phyloP scores from a whole-genome alignment of 92 coral and sea anemone genomes.

The Porites rus region DNA sequence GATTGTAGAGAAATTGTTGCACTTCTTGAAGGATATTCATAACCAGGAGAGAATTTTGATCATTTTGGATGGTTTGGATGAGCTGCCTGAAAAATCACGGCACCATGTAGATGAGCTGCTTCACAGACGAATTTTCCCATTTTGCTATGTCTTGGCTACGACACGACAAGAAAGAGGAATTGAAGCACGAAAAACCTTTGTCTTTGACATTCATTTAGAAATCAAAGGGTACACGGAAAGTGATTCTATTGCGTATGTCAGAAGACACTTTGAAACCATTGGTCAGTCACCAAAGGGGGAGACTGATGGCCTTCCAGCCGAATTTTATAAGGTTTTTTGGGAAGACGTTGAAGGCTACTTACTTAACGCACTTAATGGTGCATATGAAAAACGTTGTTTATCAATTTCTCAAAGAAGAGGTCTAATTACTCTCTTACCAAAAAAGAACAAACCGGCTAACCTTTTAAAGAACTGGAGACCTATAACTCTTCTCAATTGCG shows the following conservation, averaged over 20 bases:
- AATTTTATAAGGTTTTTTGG: no score
- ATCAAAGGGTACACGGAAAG: neutral
- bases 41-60: neutral
- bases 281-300: neutral
- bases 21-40: neutral
- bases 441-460: no score
- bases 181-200: neutral
- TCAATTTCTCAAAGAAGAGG: no score
- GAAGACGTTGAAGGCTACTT: no score
- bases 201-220: neutral
- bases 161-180: neutral
- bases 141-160: neutral
- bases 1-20: neutral
- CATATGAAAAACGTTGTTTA: no score
- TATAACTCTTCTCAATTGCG: no score
- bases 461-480: no score
- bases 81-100: neutral
- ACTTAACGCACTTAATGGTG: no score
- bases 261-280: neutral
- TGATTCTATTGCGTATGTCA: neutral
- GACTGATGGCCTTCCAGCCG: no score
- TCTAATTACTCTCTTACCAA: no score
- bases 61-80: neutral
- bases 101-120: neutral
- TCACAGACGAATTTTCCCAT: neutral